Percentiles rank a stretch among this genome's conserved stretches.
Conservation (phyloP, 2,797 vertebrate species). For the Heteromormyrus szaboi region DNA sequence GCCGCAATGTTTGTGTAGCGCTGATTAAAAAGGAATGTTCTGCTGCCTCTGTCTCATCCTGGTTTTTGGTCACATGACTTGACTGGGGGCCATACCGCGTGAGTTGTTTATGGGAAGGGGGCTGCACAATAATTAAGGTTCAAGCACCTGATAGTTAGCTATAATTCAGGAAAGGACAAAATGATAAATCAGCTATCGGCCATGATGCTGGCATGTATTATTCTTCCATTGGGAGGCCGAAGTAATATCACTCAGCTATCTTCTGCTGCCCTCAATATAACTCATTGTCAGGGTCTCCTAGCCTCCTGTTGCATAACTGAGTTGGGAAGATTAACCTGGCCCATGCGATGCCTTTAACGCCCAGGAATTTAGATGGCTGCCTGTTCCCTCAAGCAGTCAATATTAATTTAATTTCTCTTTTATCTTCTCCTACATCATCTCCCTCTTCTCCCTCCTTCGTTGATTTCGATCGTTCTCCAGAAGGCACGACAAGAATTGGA, state of each 20-base stretch:
- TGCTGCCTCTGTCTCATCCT: not conserved
- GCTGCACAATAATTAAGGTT: not conserved
- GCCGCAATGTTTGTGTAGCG: not conserved
- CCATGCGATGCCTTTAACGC: not conserved
- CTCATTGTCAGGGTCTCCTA: not conserved
- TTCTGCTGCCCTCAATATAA: not conserved
- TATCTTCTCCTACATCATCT: not conserved
- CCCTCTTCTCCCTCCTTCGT: not conserved
- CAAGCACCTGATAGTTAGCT: not conserved
- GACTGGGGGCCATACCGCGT: not conserved
- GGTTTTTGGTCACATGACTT: not conserved
- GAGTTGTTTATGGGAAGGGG: not conserved
- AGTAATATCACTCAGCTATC: not conserved
- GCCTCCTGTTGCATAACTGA: not conserved
- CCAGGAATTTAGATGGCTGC: not conserved
- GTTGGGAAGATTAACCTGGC: not conserved
- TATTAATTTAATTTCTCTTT: slow-evolving; percentile 16
- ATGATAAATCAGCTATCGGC: not conserved
- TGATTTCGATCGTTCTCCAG: not conserved
- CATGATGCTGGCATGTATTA: not conserved
- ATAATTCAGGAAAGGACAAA: not conserved
- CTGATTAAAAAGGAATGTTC: not conserved
- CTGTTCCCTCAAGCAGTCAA: slow-evolving; percentile 4
- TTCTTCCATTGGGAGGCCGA: not conserved
- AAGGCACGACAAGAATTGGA: not conserved